Evolutionary conservation across 2,797 vertebrate genomes (phyloP).

Genomic region (Sebastolobus altivelis): DNA sequence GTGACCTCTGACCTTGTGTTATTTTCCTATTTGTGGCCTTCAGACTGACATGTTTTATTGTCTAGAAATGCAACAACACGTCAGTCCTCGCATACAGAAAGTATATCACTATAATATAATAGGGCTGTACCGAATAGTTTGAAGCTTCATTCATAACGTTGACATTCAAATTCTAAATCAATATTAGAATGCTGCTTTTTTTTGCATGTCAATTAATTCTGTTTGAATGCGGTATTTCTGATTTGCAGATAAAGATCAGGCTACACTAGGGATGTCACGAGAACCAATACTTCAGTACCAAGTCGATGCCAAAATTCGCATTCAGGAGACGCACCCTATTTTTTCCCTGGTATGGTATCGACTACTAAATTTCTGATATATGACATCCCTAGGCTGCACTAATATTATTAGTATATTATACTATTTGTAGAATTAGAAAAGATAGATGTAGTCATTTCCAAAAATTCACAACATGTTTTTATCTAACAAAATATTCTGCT

Average conservation of each 20-base stretch:
- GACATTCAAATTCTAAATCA: not conserved
- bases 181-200: not conserved
- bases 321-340: too few species aligned
- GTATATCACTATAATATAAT: not conserved
- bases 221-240: not conserved
- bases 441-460: too few species aligned
- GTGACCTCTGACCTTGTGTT: slow-evolving; percentile 24
- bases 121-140: not conserved
- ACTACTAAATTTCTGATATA: too few species aligned
- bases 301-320: too few species aligned
- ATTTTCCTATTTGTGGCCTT: slow-evolving; percentile 18
- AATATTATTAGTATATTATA: too few species aligned
- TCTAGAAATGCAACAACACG: slow-evolving; percentile 6
- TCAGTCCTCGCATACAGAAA: not conserved
- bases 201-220: not conserved
- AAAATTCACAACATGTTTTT: too few species aligned
- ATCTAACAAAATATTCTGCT: too few species aligned
- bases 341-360: too few species aligned
- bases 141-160: not conserved
- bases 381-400: too few species aligned
- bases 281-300: too few species aligned
- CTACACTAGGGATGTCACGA: not conserved
- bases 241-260: not conserved
- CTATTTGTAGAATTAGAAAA: too few species aligned
- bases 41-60: slow-evolving; percentile 6